A percentile compares a stretch with the other conserved stretches of the same genome.
Evolutionary conservation across 2,888 invertebrate species (phyloP).

Genomic region (Thymelicus sylvestris): DNA sequence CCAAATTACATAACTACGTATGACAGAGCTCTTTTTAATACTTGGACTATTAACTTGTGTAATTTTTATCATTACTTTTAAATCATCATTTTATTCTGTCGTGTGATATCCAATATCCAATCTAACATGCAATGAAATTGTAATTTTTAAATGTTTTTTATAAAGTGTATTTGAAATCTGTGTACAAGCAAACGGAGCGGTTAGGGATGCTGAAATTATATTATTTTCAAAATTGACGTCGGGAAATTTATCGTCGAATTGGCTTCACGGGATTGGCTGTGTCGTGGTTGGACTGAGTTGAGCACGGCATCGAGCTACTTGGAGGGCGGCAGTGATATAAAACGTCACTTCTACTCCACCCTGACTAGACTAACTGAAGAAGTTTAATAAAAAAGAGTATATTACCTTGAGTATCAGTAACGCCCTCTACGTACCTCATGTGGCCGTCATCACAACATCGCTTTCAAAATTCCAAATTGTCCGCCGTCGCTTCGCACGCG

Average conservation of each 20-base stretch:
- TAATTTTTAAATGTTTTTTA: conserved; percentile 3
- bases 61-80: neutral
- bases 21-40: too few relatives aligned
- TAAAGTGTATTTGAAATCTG: conserved; percentile 22
- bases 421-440: conserved; percentile 17
- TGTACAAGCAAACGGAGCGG: conserved; percentile 30
- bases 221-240: conserved; percentile 8
- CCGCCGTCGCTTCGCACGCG: conserved; percentile 40
- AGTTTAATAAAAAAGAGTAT: too few relatives aligned
- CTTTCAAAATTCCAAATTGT: conserved; percentile 50
- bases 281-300: conserved; percentile 32
- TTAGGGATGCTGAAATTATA: conserved; percentile 27
- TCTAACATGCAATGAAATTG: too few relatives aligned
- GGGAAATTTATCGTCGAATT: conserved; percentile 14
- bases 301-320: neutral
- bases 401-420: neutral
- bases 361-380: too few relatives aligned
- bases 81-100: neutral
- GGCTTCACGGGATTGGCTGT: conserved; percentile 31
- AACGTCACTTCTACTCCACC: too few relatives aligned
- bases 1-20: too few relatives aligned
- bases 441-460: conserved; percentile 32
- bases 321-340: neutral
- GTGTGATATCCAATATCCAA: conserved; percentile 1
- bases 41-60: too few relatives aligned